Conservation (phyloP, 92 coral and sea anemone genomes). For the Palythoa caribaeorum region DNA sequence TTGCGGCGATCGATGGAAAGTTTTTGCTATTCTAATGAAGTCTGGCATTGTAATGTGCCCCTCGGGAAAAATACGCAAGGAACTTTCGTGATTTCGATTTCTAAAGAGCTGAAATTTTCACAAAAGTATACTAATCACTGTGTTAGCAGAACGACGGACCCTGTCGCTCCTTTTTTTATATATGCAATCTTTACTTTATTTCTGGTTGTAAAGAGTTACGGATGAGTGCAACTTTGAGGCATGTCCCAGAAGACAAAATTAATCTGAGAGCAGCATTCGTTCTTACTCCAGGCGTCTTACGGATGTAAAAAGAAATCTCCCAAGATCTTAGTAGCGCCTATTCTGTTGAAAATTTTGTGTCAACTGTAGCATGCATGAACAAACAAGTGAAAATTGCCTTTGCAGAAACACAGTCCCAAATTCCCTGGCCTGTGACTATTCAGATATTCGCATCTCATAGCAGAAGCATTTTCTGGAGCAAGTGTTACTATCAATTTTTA, state of each 20-base stretch:
- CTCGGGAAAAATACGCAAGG: constrained; percentile 27
- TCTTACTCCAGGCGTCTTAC: constrained; percentile 55
- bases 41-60: constrained; percentile 47
- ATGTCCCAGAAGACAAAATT: constrained; percentile 56
- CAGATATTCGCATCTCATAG: too few species aligned
- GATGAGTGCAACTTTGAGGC: constrained; percentile 67
- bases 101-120: constrained; percentile 51
- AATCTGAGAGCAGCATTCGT: constrained; percentile 60
- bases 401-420: too few species aligned
- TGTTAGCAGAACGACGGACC: constrained; percentile 50
- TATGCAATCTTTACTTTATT: too few species aligned
- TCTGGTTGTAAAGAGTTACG: too few species aligned
- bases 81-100: constrained; percentile 53
- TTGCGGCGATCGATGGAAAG: constrained; percentile 63
- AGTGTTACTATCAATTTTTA: too few species aligned
- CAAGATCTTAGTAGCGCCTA: too few species aligned
- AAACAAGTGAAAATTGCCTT: too few species aligned
- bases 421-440: too few species aligned
- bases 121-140: constrained; percentile 57
- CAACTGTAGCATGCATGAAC: too few species aligned
- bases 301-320: constrained; percentile 6
- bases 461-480: too few species aligned
- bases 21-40: neutral
- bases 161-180: constrained; percentile 49
- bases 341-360: too few species aligned